These are phyloP conservation scores for Thecocarcelia acutangulata DNA, from an alignment of 2,888 invertebrate species.

Conservation along the genomic window DNA sequence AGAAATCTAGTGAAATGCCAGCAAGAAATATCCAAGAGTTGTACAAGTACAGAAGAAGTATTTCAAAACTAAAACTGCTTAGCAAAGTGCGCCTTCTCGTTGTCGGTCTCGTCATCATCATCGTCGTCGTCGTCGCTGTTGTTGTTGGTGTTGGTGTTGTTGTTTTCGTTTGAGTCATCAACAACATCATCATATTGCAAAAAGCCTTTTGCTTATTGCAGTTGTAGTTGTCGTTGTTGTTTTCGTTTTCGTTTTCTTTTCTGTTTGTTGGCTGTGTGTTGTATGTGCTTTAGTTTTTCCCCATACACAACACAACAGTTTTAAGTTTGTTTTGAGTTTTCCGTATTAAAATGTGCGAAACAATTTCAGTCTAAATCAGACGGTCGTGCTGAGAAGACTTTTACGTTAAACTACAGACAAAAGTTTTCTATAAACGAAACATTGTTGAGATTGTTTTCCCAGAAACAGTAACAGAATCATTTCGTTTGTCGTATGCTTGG, in stretches of 20 bases:
- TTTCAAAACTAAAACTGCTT: constrained; percentile 61
- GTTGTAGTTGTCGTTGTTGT: constrained; percentile 44
- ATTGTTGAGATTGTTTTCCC: constrained; percentile 53
- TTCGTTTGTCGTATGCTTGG: constrained; percentile 44
- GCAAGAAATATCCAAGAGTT: constrained; percentile 54
- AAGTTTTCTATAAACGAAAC: constrained; percentile 34
- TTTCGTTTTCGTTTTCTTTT: constrained; percentile 57
- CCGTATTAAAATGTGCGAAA: constrained; percentile 82
- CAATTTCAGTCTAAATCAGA: constrained; percentile 82
- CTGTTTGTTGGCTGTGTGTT: constrained; percentile 44
- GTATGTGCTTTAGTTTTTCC: constrained; percentile 63
- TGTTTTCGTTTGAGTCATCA: constrained; percentile 72
- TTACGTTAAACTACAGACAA: constrained; percentile 72
- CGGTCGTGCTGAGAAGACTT: constrained; percentile 82
- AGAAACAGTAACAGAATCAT: constrained; percentile 25
- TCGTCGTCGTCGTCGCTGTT: neutral
- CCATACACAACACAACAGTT: constrained; percentile 68
- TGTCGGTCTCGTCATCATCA: constrained; percentile 32
- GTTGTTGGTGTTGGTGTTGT: constrained; percentile 22
- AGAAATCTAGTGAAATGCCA: constrained; percentile 29
- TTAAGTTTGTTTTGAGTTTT: constrained; percentile 78
- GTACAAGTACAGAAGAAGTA: constrained; percentile 36
- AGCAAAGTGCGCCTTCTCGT: constrained; percentile 67
- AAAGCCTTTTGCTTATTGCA: constrained; percentile 14
- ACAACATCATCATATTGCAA: constrained; percentile 37